Evolutionary conservation across 2,113 vertebrate species (phyloP).

Genomic region (Strix uralensis): DNA sequence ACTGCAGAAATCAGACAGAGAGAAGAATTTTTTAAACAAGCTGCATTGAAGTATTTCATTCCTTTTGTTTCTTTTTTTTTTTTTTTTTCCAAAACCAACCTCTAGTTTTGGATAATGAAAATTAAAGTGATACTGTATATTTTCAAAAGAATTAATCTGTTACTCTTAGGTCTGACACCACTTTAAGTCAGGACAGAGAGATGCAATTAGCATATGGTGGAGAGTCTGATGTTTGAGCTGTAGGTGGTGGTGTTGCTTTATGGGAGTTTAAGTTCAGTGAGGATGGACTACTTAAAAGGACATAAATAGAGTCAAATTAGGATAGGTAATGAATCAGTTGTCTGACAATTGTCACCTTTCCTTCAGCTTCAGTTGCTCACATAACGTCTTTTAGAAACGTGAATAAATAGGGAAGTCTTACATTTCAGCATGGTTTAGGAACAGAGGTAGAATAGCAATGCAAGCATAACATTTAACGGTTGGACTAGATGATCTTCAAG

Average conservation of each 20-base stretch:
- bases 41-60: neutral
- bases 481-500: too few species aligned
- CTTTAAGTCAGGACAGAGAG: neutral
- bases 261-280: slow-evolving; percentile 6
- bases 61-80: neutral
- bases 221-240: slow-evolving; percentile 56
- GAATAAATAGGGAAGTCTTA: neutral
- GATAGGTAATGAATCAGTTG: neutral
- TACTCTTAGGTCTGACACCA: neutral
- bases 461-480: neutral
- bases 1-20: neutral
- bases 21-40: neutral
- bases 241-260: slow-evolving; percentile 67
- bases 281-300: neutral
- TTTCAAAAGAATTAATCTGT: neutral
- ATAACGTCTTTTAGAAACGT: neutral
- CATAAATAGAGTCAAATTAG: neutral
- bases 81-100: neutral
- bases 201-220: neutral
- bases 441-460: neutral
- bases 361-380: neutral
- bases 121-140: neutral
- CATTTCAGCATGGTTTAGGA: neutral
- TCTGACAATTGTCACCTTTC: neutral
- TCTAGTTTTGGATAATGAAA: neutral